A percentile compares a stretch with the other conserved stretches of the same genome.
phyloP scores from a whole-genome alignment of 2,888 invertebrate genomes.

The Apamea crenata region DNA sequence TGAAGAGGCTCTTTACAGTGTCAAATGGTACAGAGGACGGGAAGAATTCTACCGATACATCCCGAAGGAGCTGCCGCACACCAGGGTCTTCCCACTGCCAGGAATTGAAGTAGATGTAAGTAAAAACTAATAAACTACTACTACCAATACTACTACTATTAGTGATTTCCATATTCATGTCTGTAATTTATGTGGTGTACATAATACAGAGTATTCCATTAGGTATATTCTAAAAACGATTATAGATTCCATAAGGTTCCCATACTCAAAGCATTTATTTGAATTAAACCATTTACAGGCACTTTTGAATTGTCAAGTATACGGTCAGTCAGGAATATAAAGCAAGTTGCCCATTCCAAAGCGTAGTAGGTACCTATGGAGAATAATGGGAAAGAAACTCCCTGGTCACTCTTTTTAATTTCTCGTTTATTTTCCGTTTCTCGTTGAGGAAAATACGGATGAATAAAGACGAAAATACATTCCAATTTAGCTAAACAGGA shows the following conservation, averaged over 20 bases:
- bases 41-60: constrained; percentile 95
- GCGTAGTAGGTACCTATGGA: background rate
- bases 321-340: background rate
- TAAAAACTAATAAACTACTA: constrained; percentile 64
- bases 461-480: constrained; percentile 20
- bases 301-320: background rate
- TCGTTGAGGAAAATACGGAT: background rate
- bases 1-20: constrained; percentile 93
- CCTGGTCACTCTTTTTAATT: background rate
- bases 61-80: constrained; percentile 94
- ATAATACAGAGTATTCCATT: no score
- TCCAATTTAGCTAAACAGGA: constrained; percentile 33
- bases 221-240: background rate
- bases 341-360: background rate
- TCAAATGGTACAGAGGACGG: constrained; percentile 95
- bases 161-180: no score
- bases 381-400: background rate
- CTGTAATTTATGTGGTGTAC: no score
- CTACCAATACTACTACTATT: no score
- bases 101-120: constrained; percentile 94
- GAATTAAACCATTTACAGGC: background rate
- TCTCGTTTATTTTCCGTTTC: background rate
- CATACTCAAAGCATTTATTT: background rate
- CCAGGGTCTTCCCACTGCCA: constrained; percentile 93
- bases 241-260: background rate